A percentile compares a stretch with the other conserved stretches of the same genome.
Conservation (phyloP, 2,797 vertebrate species). For the Gambelia wislizenii region DNA sequence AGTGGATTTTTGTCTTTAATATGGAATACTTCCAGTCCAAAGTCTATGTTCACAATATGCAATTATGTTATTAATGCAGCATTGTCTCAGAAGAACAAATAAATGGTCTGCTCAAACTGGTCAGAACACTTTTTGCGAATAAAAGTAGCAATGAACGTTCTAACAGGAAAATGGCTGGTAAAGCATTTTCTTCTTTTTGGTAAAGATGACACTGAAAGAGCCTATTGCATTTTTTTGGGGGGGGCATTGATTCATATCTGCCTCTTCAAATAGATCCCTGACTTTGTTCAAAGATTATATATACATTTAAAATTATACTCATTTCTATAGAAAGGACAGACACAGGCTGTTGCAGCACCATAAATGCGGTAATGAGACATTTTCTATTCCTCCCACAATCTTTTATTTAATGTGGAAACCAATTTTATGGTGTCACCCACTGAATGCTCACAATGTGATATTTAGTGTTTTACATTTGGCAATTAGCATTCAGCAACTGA, state of each 20-base stretch:
- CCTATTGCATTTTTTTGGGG: conserved; percentile 38
- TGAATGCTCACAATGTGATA: conserved; percentile 22
- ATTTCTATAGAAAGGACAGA: conserved; percentile 30
- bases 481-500: conserved; percentile 24
- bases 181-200: conserved; percentile 4
- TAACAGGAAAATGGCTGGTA: conserved; percentile 45
- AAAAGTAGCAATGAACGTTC: conserved; percentile 58
- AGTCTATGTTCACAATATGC: neutral
- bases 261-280: neutral
- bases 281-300: conserved; percentile 35
- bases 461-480: conserved; percentile 34
- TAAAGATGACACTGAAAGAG: conserved; percentile 11
- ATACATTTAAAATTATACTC: conserved; percentile 34
- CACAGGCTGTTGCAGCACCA: conserved; percentile 25
- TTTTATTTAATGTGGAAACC: conserved; percentile 36
- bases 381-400: neutral
- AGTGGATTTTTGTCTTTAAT: neutral
- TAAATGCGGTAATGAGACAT: conserved; percentile 31
- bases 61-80: conserved; percentile 46
- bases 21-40: conserved; percentile 2
- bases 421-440: conserved; percentile 14
- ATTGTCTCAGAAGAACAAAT: conserved; percentile 40
- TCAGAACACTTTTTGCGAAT: conserved; percentile 38
- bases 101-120: conserved; percentile 54
- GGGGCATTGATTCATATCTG: conserved; percentile 26